phyloP scores from a whole-genome alignment of 2,113 vertebrate genomes.

The Stomatorhinus ivindoensis region DNA sequence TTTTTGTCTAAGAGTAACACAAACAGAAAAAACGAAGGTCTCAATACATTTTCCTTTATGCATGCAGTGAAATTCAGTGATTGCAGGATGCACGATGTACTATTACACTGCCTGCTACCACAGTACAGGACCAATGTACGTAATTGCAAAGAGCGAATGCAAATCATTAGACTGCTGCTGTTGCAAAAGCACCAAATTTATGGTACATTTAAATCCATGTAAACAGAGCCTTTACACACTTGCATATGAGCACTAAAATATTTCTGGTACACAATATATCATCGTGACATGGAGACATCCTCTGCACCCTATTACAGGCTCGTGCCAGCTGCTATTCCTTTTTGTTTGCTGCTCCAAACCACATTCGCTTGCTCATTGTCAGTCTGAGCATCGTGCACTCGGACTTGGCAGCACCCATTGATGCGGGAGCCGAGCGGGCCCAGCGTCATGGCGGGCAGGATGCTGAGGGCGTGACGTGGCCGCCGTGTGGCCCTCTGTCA shows the following conservation, averaged over 20 bases:
- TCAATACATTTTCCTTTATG: background rate
- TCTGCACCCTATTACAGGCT: background rate
- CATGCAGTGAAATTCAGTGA: background rate
- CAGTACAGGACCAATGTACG: background rate
- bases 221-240: background rate
- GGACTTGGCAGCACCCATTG: background rate
- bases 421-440: background rate
- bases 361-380: background rate
- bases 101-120: background rate
- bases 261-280: background rate
- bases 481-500: background rate
- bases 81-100: background rate
- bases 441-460: background rate
- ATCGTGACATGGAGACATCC: background rate
- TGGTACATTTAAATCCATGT: background rate
- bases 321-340: background rate
- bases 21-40: background rate
- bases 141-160: background rate
- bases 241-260: background rate
- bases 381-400: background rate
- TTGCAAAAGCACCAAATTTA: background rate
- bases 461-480: background rate
- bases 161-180: background rate
- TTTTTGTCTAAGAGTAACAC: background rate
- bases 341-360: background rate